Conservation (phyloP, 2,888 invertebrate genomes). For the Acanthosoma haemorrhoidale region DNA sequence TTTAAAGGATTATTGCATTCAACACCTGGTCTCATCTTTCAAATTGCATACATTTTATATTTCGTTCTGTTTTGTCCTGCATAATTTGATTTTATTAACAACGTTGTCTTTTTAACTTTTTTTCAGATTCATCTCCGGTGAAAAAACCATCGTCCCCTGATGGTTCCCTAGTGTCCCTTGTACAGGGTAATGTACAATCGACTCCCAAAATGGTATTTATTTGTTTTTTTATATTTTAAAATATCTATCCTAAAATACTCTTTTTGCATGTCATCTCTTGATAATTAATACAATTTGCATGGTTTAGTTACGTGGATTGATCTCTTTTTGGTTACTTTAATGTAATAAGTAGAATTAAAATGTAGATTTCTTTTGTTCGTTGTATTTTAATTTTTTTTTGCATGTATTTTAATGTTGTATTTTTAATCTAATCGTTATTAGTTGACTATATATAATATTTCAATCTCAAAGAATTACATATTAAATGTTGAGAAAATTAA, state of each 20-base stretch:
- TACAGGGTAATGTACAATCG: conserved; percentile 32
- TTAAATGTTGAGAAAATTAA: too few relatives aligned
- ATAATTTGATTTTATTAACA: too few relatives aligned
- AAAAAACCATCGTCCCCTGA: conserved; percentile 40
- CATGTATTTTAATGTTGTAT: not conserved
- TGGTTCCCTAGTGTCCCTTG: conserved; percentile 34
- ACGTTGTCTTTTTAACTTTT: conserved; percentile 39
- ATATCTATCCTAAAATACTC: not conserved
- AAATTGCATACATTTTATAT: too few relatives aligned
- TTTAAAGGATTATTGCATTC: too few relatives aligned
- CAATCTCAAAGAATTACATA: not conserved
- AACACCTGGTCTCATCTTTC: too few relatives aligned
- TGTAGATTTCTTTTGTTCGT: not conserved
- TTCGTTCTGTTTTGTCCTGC: too few relatives aligned
- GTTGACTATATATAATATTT: not conserved
- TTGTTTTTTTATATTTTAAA: not conserved
- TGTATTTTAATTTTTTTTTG: not conserved
- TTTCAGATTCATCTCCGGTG: conserved; percentile 51
- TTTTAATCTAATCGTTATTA: too few relatives aligned
- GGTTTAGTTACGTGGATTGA: not conserved
- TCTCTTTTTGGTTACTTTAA: not conserved
- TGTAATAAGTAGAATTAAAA: not conserved
- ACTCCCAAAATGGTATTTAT: conserved; percentile 37
- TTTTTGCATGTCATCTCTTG: not conserved
- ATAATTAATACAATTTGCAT: not conserved